These are phyloP conservation scores for Brenthis hecate DNA, from an alignment of 2,888 invertebrate genomes.

Conservation along the genomic window DNA sequence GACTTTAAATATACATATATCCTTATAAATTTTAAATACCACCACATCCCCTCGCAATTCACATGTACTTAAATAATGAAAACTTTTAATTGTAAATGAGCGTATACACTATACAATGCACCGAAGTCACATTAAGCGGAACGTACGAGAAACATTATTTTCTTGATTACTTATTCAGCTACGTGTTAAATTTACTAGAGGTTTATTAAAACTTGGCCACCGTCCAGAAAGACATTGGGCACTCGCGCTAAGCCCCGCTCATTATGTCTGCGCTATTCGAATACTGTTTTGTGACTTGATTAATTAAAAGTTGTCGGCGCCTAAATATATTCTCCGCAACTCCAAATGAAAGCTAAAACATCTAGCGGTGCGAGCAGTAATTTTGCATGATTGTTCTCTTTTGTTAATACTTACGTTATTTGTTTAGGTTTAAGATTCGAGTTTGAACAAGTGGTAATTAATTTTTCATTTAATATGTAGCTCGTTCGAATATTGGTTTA, in stretches of 20 bases:
- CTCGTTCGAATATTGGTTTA: neutral
- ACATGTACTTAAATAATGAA: conserved; percentile 15
- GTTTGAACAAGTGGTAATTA: neutral
- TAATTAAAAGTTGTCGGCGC: conserved; percentile 48
- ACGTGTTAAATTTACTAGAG: conserved; percentile 46
- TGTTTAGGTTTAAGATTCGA: conserved; percentile 16
- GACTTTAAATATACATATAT: conserved; percentile 7
- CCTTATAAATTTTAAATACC: conserved; percentile 9
- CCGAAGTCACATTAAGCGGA: conserved; percentile 31
- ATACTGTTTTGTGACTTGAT: conserved; percentile 45
- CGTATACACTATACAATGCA: neutral
- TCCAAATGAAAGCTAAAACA: conserved; percentile 19
- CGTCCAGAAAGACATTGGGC: conserved; percentile 45
- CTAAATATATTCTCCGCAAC: conserved; percentile 39
- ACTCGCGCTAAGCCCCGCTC: conserved; percentile 41
- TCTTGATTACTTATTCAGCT: conserved; percentile 61
- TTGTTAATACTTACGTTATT: conserved; percentile 4
- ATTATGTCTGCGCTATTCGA: conserved; percentile 37
- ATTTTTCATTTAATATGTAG: neutral
- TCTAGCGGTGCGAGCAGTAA: conserved; percentile 19
- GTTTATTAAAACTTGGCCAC: conserved; percentile 47
- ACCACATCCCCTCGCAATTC: conserved; percentile 5
- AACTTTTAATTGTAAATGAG: conserved; percentile 15
- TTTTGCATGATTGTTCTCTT: conserved; percentile 22
- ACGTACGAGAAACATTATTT: conserved; percentile 48